phyloP scores from a whole-genome alignment of 2,888 invertebrate species.

The Ophion ventricosus region DNA sequence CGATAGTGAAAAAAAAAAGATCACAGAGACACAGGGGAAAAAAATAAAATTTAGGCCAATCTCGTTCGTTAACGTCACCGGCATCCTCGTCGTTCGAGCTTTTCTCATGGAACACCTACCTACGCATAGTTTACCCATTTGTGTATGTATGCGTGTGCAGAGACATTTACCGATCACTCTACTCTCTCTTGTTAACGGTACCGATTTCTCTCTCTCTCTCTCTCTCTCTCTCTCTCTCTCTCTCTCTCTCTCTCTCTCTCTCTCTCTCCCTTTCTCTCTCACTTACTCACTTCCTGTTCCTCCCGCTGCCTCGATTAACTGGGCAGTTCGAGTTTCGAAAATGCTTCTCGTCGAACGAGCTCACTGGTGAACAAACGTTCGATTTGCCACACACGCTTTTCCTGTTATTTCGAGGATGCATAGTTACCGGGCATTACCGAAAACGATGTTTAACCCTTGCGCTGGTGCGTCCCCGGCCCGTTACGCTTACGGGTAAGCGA shows the following conservation, averaged over 20 bases:
- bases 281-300: neutral
- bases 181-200: slow-evolving; percentile 43
- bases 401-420: slow-evolving; percentile 16
- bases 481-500: slow-evolving; percentile 32
- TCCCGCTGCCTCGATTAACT: slow-evolving; percentile 38
- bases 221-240: neutral
- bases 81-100: slow-evolving; percentile 15
- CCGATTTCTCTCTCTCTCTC: slow-evolving; percentile 33
- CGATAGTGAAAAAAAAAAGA: slow-evolving; percentile 1
- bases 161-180: slow-evolving; percentile 38
- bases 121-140: neutral
- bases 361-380: slow-evolving; percentile 44
- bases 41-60: slow-evolving; percentile 49
- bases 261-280: neutral
- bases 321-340: slow-evolving; percentile 40
- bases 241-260: slow-evolving; percentile 2
- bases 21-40: neutral
- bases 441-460: slow-evolving; percentile 32
- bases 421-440: slow-evolving; percentile 43
- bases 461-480: slow-evolving; percentile 5
- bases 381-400: slow-evolving; percentile 25
- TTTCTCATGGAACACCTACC: neutral
- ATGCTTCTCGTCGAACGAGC: slow-evolving; percentile 23
- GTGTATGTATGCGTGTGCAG: slow-evolving; percentile 21
- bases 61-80: slow-evolving; percentile 59